Conservation (phyloP, 2,888 invertebrate species). For the Drosophila yooni region DNA sequence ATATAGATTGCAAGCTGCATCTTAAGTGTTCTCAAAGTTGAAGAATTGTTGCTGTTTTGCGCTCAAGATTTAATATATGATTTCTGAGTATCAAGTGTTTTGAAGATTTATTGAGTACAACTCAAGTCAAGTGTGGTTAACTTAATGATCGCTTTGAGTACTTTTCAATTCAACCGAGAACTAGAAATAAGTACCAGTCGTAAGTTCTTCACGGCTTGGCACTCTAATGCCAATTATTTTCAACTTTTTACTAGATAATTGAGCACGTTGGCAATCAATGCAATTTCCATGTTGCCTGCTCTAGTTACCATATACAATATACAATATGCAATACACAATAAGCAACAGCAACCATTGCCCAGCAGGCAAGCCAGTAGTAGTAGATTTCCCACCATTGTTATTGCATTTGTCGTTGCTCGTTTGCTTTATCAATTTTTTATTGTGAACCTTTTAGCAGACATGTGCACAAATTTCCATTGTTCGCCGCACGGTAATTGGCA, state of each 20-base stretch:
- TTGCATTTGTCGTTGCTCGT: slow-evolving; percentile 11
- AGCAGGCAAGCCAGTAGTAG: too few species aligned
- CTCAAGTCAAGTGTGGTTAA: not conserved
- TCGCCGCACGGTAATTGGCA: slow-evolving; percentile 36
- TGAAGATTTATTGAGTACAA: not conserved
- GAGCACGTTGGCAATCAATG: slow-evolving; percentile 62
- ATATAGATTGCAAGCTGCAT: too few species aligned
- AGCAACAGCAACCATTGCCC: not conserved
- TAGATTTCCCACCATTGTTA: not conserved
- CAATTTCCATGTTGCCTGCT: slow-evolving; percentile 13
- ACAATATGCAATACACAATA: not conserved
- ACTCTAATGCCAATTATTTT: slow-evolving; percentile 63
- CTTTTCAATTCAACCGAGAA: not conserved
- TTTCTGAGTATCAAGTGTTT: not conserved
- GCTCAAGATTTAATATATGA: too few species aligned
- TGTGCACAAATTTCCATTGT: slow-evolving; percentile 58
- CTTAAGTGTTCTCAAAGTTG: too few species aligned
- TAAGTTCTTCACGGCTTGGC: not conserved
- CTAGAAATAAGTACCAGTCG: not conserved
- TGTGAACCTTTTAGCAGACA: slow-evolving; percentile 37
- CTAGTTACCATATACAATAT: slow-evolving; percentile 16
- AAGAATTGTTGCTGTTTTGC: not conserved
- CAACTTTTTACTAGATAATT: slow-evolving; percentile 58
- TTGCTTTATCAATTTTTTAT: slow-evolving; percentile 51
- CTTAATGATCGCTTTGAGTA: not conserved